Evolutionary conservation across 2,113 vertebrate species (phyloP).

Genomic region (Trinectes maculatus): DNA sequence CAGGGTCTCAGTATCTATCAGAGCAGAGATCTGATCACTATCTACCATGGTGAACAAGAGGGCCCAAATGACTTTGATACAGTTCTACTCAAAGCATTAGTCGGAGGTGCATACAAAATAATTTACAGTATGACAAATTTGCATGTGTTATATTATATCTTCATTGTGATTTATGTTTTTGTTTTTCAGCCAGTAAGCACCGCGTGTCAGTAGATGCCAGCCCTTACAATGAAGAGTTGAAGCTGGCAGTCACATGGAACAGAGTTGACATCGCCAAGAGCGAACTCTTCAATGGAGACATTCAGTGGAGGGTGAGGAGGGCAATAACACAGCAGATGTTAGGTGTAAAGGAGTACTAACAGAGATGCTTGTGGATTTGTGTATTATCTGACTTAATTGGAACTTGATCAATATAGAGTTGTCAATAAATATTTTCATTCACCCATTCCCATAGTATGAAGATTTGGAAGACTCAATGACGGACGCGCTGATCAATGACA

Average conservation of each 20-base stretch:
- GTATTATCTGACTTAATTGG: too few species aligned
- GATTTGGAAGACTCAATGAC: constrained; percentile 88
- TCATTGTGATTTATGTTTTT: constrained; percentile 8
- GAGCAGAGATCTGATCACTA: constrained; percentile 83
- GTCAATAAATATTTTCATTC: accelerated
- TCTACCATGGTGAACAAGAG: constrained; percentile 85
- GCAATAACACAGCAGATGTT: background rate
- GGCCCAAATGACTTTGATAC: constrained; percentile 89
- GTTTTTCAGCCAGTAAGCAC: constrained; percentile 77
- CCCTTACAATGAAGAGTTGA: constrained; percentile 88
- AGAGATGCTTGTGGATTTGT: background rate
- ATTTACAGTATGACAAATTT: background rate
- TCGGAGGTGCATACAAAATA: constrained; percentile 79
- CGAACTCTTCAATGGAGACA: constrained; percentile 90
- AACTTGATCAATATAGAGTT: background rate
- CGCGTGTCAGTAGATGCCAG: constrained; percentile 69
- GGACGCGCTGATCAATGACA: constrained; percentile 87
- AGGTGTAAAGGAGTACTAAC: background rate
- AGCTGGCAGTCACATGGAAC: constrained; percentile 91
- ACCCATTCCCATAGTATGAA: constrained; percentile 59
- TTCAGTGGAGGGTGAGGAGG: constrained; percentile 86
- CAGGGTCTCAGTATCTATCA: constrained; percentile 87
- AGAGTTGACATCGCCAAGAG: constrained; percentile 91
- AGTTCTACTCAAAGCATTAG: constrained; percentile 86
- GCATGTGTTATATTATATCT: background rate